Conservation (phyloP, 2,888 invertebrate genomes). For the Eugnorisma glareosa region DNA sequence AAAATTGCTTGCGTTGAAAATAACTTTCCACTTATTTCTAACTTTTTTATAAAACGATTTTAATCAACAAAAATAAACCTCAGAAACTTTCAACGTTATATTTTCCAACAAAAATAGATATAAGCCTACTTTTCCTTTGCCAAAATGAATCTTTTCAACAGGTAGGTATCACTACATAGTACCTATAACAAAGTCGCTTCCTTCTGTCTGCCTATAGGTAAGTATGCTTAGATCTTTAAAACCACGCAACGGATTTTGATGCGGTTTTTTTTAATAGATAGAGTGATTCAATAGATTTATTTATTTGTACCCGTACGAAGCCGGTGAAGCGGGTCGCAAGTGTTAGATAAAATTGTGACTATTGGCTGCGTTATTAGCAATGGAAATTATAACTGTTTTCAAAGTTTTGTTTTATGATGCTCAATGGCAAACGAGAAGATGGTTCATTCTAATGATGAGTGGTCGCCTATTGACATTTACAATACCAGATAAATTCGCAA, state of each 20-base stretch:
- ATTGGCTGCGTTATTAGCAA: neutral
- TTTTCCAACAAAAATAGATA: neutral
- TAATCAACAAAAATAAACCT: neutral
- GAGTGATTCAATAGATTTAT: no score
- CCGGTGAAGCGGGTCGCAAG: no score
- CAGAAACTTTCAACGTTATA: neutral
- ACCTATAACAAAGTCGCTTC: no score
- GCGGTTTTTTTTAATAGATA: no score
- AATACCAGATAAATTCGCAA: neutral
- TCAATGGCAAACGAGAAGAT: neutral
- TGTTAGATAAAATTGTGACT: neutral
- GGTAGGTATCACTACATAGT: no score
- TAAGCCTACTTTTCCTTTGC: neutral
- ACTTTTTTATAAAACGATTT: neutral
- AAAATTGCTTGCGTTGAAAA: constrained; percentile 26
- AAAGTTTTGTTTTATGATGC: neutral
- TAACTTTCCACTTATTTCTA: constrained; percentile 14
- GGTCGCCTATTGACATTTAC: neutral
- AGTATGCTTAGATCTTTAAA: no score
- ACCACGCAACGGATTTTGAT: no score
- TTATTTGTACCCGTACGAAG: no score
- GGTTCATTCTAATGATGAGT: neutral
- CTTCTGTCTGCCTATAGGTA: no score
- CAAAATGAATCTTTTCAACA: neutral
- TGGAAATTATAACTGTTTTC: neutral